A percentile compares a stretch with the other conserved stretches of the same genome.
Conservation (phyloP, 2,888 invertebrate species). For the Chrysina gloriosa region DNA sequence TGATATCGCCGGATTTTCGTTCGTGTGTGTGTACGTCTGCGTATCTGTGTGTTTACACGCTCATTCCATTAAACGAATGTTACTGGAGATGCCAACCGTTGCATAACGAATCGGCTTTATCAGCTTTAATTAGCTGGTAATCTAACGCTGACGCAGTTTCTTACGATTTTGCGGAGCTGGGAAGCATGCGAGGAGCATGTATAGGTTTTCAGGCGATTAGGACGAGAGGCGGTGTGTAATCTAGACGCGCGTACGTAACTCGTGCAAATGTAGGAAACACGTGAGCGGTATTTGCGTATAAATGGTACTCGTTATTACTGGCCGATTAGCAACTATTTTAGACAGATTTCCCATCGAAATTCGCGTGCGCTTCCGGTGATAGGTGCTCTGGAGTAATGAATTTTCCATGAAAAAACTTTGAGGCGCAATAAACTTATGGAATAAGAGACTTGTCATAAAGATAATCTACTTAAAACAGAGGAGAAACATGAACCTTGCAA, state of each 20-base stretch:
- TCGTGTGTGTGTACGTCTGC: neutral
- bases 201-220: neutral
- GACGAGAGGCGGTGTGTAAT: too few species aligned
- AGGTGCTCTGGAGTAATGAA: too few species aligned
- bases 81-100: conserved; percentile 6
- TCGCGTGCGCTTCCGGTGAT: neutral
- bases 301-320: neutral
- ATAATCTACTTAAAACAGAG: too few species aligned
- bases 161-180: neutral
- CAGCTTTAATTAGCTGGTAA: conserved; percentile 14
- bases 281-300: neutral
- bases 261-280: neutral
- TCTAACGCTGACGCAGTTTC: conserved; percentile 6
- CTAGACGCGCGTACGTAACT: too few species aligned
- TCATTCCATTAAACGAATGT: conserved; percentile 1
- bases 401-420: too few species aligned
- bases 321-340: neutral
- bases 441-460: too few species aligned
- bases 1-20: neutral
- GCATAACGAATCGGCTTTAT: conserved; percentile 17
- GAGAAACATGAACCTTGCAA: too few species aligned
- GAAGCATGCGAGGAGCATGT: neutral
- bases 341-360: neutral
- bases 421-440: too few species aligned
- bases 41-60: conserved; percentile 3